A percentile compares a stretch with the other conserved stretches of the same genome.
phyloP scores from a whole-genome alignment of 2,797 vertebrate genomes.

The Huso huso region DNA sequence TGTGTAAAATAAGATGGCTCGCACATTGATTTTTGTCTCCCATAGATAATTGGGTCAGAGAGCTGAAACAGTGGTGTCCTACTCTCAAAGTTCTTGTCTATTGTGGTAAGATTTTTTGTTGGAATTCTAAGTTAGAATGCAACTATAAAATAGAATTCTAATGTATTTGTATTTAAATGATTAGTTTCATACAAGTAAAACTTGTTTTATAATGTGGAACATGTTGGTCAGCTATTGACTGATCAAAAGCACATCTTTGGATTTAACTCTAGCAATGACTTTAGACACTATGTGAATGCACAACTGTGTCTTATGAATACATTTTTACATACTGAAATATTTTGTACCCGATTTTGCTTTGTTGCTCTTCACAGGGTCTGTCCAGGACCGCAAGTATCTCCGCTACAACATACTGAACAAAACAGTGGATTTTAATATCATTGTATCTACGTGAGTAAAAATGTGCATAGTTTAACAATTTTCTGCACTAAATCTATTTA shows the following conservation, averaged over 20 bases:
- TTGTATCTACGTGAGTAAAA: conserved; percentile 86
- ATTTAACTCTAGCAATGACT: no score
- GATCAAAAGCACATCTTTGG: no score
- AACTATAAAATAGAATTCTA: no score
- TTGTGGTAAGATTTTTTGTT: conserved; percentile 68
- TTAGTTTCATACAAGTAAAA: no score
- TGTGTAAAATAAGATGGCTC: neutral
- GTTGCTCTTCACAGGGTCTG: conserved; percentile 59
- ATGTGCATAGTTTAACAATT: neutral
- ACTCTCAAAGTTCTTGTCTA: conserved; percentile 80
- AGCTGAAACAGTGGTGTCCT: conserved; percentile 86
- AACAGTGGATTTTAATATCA: conserved; percentile 74
- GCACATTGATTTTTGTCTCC: neutral
- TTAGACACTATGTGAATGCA: no score
- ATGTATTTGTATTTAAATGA: no score
- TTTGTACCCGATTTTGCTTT: conserved; percentile 5
- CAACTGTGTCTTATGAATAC: neutral
- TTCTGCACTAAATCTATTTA: no score
- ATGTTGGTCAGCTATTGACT: no score
- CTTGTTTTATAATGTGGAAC: no score
- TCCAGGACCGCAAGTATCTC: conserved; percentile 82
- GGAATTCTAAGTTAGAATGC: no score
- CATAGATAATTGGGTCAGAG: conserved; percentile 94
- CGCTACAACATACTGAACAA: conserved; percentile 74
- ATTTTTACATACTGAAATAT: neutral